phyloP scores from a whole-genome alignment of 2,888 invertebrate species.

The Sinhomidia bicolor region DNA sequence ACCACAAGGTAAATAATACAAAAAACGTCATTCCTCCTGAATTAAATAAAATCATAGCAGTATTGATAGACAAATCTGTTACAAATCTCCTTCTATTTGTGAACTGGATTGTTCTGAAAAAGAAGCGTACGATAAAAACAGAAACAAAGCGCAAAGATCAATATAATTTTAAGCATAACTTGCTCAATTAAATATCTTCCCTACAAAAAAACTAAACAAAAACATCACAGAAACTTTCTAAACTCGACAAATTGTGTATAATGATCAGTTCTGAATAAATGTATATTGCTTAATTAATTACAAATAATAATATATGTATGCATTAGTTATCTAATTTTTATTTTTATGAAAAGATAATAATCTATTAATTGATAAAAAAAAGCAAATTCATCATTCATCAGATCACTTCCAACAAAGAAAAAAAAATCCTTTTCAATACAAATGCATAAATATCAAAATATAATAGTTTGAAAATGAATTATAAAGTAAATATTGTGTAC shows the following conservation, averaged over 20 bases:
- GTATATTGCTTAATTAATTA: conserved; percentile 5
- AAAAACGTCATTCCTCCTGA: background rate
- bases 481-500: background rate
- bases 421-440: background rate
- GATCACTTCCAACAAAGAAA: background rate
- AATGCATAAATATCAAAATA: too few relatives aligned
- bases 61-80: background rate
- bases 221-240: conserved; percentile 71
- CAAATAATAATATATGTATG: background rate
- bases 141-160: background rate
- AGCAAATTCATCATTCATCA: background rate
- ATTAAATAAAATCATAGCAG: conserved; percentile 10
- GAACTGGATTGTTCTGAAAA: background rate
- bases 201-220: conserved; percentile 49
- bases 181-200: too few relatives aligned
- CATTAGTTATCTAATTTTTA: background rate
- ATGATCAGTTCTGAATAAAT: conserved; percentile 67
- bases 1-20: conserved; percentile 19
- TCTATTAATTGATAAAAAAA: background rate
- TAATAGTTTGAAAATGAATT: background rate
- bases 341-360: background rate
- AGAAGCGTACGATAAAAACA: background rate
- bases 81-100: conserved; percentile 21
- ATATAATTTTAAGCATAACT: background rate
- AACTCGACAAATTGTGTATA: conserved; percentile 66